Conservation (phyloP, 2,797 vertebrate genomes). For the Melanotaenia trifasciata region DNA sequence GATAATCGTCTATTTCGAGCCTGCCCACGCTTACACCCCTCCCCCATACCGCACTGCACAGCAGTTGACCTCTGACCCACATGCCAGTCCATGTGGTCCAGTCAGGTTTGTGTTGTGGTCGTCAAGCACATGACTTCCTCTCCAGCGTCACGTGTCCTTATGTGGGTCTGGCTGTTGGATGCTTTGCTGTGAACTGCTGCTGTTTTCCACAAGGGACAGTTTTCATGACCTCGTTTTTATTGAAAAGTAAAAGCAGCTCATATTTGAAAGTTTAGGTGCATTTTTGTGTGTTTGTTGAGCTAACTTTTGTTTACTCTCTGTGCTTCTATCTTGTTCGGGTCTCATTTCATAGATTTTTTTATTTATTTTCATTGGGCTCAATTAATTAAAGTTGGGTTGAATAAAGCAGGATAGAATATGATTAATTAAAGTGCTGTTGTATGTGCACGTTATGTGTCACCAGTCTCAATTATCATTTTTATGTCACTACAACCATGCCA, state of each 20-base stretch:
- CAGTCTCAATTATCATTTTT: no score
- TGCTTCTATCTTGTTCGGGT: constrained; percentile 2
- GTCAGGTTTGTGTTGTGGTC: constrained; percentile 44
- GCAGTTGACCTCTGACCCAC: constrained; percentile 63
- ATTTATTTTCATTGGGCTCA: background rate
- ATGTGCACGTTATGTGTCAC: no score
- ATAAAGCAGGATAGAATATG: constrained; percentile 46
- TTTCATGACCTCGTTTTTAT: background rate
- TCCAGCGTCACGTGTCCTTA: constrained; percentile 39
- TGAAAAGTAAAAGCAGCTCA: background rate
- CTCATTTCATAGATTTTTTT: background rate
- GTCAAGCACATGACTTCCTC: constrained; percentile 48
- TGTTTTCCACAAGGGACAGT: background rate
- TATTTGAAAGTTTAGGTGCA: no score
- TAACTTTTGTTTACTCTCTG: background rate
- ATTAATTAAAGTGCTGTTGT: constrained; percentile 8
- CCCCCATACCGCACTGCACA: constrained; percentile 3
- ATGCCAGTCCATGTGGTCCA: constrained; percentile 46
- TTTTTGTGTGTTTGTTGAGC: background rate
- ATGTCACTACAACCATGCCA: background rate
- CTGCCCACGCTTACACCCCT: background rate
- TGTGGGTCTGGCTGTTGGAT: constrained; percentile 19
- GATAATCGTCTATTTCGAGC: constrained; percentile 27
- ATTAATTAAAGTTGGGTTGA: constrained; percentile 8
- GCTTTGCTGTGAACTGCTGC: background rate